Evolutionary conservation across 2,888 invertebrate genomes (phyloP), one percentile per base, ranked within the genome.

Genomic region (Pantelozetes paolii): DNA sequence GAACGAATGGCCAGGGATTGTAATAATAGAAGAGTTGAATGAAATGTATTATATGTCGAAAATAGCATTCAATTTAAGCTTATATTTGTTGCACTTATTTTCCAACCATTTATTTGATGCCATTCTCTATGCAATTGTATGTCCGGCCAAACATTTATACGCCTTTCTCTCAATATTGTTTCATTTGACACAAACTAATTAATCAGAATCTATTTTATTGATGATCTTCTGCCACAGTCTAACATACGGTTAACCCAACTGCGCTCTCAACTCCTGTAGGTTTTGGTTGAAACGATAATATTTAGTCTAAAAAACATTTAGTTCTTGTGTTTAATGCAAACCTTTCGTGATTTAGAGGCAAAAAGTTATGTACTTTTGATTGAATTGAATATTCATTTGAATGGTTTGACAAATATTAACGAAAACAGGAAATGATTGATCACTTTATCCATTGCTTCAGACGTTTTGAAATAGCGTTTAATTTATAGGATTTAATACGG

Each of bases 121-220:
- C 45, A 45, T 18, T 20, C 36, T 45, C 3, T 20, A 20, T 2
- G 28, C 59, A 9, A 59, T 59, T 59, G 59, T 30, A 30, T 59
- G 59, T 18, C 32, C 32, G 59, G 50, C 23, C 59, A 30, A 59
- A 59, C 59, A 59, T 59, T 59, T 59, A 59, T 30, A 59, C 59
- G 28, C 59, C 59, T 59, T 59, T 59, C 59, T 57, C 57, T 18
- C 59, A 30, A 59, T 59, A 59, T 30, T 59, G 59, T 59, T 59
- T 30, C n/a, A 59, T 59, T 32, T 26, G 59, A 59, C 59, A 32
- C 32, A 50, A 30, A 30, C 59, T 59, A 59, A 59, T 59, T 59
- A 59, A 59, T 59, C 59, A 59, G 59, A 59, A 13, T 23, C 57
- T 59, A 6, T 59, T 59, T 59, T 32, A 59, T 59, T 32, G 28